Evolutionary conservation across 2,888 invertebrate species (phyloP), one percentile per base, ranked within the genome.

Genomic region (Limnephilus lunatus): DNA sequence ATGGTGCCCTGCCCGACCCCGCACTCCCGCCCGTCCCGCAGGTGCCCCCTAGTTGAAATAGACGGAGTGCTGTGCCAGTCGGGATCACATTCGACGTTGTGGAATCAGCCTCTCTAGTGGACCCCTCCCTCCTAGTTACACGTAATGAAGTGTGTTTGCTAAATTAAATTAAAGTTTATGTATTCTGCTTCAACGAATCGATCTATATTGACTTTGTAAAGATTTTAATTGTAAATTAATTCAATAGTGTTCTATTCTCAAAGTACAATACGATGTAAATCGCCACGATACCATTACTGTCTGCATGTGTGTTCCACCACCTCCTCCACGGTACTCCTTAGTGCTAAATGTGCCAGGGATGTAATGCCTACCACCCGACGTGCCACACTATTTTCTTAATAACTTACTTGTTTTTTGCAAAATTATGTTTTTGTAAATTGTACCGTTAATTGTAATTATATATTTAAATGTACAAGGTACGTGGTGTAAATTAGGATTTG

Each of bases 1-100:
- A 95, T 95, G 95, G 95, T 95, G 94, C 95, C 95, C 94, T 95
- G 94, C 94, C 95, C 85, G 90, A 93, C 90, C 93, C 92, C 92
- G 89, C 92, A 92, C 94, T 94, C 93, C 92, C 88, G 85, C 90
- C 83, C 92, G 91, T 92, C 80, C 93, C 92, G 81, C 92, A 94
- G 92, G 93, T 94, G 93, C 92, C 93, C 90, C 93, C 92, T 90
- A 91, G 90, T 92, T 92, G 93, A 93, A 82, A 92, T 83, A 90
- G 90, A 92, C 92, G n/a, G 80, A 68, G 83, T 83, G 81, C 39
- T 44, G 86, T 83, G 83, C 82, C 44, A 32, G 53, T 35, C 44
- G 85, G 90, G 90, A 90, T 90, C 91, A 92, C 92, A 90, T 90
- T 92, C 92, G 88, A 92, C 44, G 91, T 91, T 39, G 88, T 30